phyloP scores from a whole-genome alignment of 2,113 vertebrate genomes.

The Halcyon malimbica region DNA sequence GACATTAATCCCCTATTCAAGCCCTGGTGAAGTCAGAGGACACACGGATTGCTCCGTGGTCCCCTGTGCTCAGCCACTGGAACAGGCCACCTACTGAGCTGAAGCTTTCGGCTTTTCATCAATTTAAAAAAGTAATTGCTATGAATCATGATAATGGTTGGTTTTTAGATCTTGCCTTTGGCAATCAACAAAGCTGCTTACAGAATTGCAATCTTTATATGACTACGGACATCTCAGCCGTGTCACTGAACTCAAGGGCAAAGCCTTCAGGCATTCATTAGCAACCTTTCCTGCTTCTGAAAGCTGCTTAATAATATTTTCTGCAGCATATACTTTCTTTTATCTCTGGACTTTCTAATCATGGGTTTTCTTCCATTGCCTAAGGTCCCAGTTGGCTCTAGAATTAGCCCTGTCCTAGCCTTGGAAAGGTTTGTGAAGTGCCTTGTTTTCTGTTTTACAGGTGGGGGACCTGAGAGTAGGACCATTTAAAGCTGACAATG shows the following conservation, averaged over 20 bases:
- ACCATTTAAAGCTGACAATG: not conserved
- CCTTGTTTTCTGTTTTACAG: not conserved
- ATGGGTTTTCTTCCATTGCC: not conserved
- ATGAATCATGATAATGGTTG: not conserved
- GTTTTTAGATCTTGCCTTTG: not conserved
- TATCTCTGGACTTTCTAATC: not conserved
- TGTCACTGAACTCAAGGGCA: not conserved
- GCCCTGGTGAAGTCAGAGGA: fast-evolving
- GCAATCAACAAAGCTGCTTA: not conserved
- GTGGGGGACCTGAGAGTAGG: not conserved
- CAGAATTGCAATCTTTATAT: not conserved
- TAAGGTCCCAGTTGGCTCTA: not conserved
- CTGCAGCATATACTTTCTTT: not conserved
- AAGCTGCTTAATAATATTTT: not conserved
- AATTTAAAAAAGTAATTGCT: not conserved
- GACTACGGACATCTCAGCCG: not conserved
- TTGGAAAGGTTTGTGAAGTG: not conserved
- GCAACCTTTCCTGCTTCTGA: not conserved
- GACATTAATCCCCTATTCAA: not conserved
- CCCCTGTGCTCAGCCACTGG: not conserved
- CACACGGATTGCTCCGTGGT: not conserved
- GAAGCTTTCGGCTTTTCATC: not conserved
- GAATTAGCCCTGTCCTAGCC: not conserved
- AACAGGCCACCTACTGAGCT: not conserved
- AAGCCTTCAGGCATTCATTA: not conserved